A percentile compares a stretch with the other conserved stretches of the same genome.
These are phyloP conservation scores for Chymomyza amoena DNA, from an alignment of 2,888 invertebrate species.

Conservation along the genomic window DNA sequence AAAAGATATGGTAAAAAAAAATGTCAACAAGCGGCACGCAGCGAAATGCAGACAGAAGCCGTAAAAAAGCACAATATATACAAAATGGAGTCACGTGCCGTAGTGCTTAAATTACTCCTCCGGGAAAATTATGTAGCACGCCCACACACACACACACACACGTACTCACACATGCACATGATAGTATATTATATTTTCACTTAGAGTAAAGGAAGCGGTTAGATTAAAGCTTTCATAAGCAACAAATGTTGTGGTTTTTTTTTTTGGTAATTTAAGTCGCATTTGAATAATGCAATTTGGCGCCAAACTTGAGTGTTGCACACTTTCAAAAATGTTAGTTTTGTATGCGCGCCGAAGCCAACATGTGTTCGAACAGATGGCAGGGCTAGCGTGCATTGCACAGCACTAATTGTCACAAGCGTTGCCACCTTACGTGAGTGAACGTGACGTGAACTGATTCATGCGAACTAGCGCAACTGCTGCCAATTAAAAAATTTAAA, in stretches of 20 bases:
- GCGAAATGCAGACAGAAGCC: constrained; percentile 32
- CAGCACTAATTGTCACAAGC: neutral
- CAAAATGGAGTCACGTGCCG: constrained; percentile 62
- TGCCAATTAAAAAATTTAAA: no score
- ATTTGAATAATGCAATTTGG: neutral
- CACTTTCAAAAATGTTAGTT: neutral
- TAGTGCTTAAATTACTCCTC: constrained; percentile 39
- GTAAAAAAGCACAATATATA: constrained; percentile 47
- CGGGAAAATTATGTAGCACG: constrained; percentile 26
- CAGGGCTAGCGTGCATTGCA: neutral
- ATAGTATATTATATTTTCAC: neutral
- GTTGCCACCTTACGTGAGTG: neutral
- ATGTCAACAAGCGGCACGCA: constrained; percentile 3
- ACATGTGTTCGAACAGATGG: neutral
- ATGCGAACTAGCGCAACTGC: neutral
- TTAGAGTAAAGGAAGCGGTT: neutral
- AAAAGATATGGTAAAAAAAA: constrained; percentile 9
- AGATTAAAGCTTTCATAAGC: no score
- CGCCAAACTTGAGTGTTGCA: neutral
- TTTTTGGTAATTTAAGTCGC: neutral
- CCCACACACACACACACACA: neutral
- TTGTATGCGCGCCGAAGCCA: neutral
- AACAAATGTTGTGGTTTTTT: neutral
- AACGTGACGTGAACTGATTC: no score
- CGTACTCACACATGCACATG: neutral